phyloP scores from a whole-genome alignment of 2,113 vertebrate species.

The Colistium nudipinnis region DNA sequence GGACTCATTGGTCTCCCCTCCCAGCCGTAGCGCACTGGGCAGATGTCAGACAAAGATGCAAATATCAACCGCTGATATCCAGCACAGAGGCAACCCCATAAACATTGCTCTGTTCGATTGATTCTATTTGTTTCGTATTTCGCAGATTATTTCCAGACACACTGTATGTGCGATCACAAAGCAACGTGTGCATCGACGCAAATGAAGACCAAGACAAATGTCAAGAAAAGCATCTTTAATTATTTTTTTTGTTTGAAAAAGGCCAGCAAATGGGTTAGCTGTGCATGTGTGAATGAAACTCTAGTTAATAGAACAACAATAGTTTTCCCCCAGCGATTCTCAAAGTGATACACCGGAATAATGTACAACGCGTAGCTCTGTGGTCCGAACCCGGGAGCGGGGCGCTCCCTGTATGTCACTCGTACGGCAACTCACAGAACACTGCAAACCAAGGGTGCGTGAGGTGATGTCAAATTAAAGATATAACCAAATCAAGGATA shows the following conservation, averaged over 20 bases:
- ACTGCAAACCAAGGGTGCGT: conserved; percentile 57
- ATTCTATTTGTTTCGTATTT: not conserved
- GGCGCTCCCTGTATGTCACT: conserved; percentile 24
- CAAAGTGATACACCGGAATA: conserved; percentile 72
- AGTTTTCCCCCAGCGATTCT: conserved; percentile 73
- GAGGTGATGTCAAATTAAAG: conserved; percentile 73
- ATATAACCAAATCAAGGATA: conserved; percentile 61
- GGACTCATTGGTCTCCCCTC: not conserved
- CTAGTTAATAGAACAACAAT: conserved; percentile 85
- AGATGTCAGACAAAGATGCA: conserved; percentile 42
- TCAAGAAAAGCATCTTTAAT: conserved; percentile 78
- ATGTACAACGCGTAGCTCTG: conserved; percentile 79
- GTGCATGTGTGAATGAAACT: conserved; percentile 87
- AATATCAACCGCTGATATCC: conserved; percentile 23
- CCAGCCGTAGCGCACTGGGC: conserved; percentile 35
- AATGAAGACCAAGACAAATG: conserved; percentile 47
- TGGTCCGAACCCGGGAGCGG: conserved; percentile 62
- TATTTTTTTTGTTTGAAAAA: no score
- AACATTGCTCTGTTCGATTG: conserved; percentile 1
- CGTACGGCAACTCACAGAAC: conserved; percentile 59
- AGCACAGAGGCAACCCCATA: conserved; percentile 2
- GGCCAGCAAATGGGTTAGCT: conserved; percentile 93
- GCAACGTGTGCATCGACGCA: not conserved
- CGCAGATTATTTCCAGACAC: not conserved
- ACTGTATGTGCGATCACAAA: no score